Percentiles rank a stretch among this genome's conserved stretches.
Conservation (phyloP, 30 jellyfish, hydroid and myxozoan species). For the Catostylus mosaicus region DNA sequence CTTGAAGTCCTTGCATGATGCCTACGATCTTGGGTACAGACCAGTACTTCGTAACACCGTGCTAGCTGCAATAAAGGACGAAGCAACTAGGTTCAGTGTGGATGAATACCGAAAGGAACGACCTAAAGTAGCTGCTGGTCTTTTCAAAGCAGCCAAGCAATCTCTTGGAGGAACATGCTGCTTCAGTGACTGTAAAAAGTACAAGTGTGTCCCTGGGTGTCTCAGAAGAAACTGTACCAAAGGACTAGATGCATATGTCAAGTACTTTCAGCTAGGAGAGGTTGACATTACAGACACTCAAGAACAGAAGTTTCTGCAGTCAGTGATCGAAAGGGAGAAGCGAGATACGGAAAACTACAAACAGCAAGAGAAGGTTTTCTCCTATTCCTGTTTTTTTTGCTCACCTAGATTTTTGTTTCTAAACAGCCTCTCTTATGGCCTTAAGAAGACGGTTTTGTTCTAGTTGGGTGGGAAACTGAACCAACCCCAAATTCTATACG, state of each 20-base stretch:
- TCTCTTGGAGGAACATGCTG: constrained; percentile 76
- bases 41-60: constrained; percentile 62
- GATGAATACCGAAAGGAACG: constrained; percentile 57
- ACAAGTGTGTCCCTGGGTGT: constrained; percentile 45
- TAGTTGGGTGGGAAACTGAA: too few relatives aligned
- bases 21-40: constrained; percentile 68
- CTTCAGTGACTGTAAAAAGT: constrained; percentile 40
- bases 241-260: constrained; percentile 60
- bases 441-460: too few relatives aligned
- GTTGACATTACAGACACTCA: constrained; percentile 66
- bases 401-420: too few relatives aligned
- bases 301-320: constrained; percentile 56
- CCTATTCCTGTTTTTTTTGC: too few relatives aligned
- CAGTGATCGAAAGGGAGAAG: constrained; percentile 53
- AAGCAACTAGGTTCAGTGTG: constrained; percentile 51
- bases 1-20: constrained; percentile 57
- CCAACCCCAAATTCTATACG: too few relatives aligned
- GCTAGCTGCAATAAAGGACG: constrained; percentile 58
- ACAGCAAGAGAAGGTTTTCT: constrained; percentile 67
- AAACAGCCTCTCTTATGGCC: too few relatives aligned
- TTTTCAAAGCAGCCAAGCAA: constrained; percentile 45
- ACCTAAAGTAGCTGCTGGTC: constrained; percentile 32
- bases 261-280: constrained; percentile 67
- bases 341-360: constrained; percentile 58
- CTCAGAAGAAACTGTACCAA: constrained; percentile 9